Evolutionary conservation across 2,888 invertebrate genomes (phyloP), one percentile per base, ranked within the genome.

Genomic region (Apodemia zela): DNA sequence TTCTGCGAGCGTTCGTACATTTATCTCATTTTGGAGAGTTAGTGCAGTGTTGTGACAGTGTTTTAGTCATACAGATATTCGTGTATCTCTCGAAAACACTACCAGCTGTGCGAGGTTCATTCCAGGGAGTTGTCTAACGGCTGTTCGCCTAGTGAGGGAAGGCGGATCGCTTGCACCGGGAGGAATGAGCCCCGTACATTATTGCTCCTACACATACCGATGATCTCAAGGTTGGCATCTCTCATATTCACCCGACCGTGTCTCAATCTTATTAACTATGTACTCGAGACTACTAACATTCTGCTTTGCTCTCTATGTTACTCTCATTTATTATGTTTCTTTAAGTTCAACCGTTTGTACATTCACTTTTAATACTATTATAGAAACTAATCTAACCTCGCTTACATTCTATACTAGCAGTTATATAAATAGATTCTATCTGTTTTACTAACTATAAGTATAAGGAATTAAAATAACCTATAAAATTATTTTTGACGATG

Each of bases 171-270:
- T 81, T 81, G 77, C 75, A 84, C 84, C 87, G 90, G 91, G 90
- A 91, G 90, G 89, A 89, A 91, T 91, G 91, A 90, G 89, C 89
- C 89, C 89, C 85, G 89, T 80, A 82, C 81, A 88, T 80, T 82
- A 88, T 82, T 81, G 81, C 74, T 85, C 82, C 81, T 79, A 82
- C 84, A 88, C 87, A 87, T 85, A 89, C 89, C 91, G 90, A 91
- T 91, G 91, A 91, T 90, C 90, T 90, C 90, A 88, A 90, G 91
- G 91, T 91, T 86, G 81, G 88, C 76, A 79, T 76, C 73, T 76
- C 71, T 73, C 70, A 67, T 67, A 68, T 68, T 68, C 69, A 65
- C 68, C 65, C 66, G 67, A 73, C 74, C 71, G 77, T 85, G 84
- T 83, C 82, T 85, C 81, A 79, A 85, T 76, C 51, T 79, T 79